These are phyloP conservation scores for Atethmia centrago DNA, from an alignment of 2,888 invertebrate genomes.

Conservation along the genomic window DNA sequence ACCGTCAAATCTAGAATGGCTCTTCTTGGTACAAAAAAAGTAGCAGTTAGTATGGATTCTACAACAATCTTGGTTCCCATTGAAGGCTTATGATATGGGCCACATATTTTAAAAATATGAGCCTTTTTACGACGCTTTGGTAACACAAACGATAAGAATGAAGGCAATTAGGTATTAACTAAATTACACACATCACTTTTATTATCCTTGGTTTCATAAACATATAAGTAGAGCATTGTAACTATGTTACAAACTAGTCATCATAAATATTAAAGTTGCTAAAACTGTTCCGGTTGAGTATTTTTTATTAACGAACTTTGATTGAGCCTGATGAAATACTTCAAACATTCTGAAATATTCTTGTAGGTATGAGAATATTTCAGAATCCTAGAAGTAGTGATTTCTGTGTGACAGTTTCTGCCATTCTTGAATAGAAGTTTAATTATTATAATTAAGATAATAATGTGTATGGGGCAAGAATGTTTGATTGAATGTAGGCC, in stretches of 20 bases:
- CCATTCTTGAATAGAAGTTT: background rate
- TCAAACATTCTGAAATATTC: conserved; percentile 31
- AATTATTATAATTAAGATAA: background rate
- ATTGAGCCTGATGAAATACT: conserved; percentile 40
- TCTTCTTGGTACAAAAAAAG: background rate
- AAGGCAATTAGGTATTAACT: conserved; percentile 35
- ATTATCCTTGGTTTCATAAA: conserved; percentile 48
- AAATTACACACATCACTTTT: conserved; percentile 33
- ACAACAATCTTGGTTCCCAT: background rate
- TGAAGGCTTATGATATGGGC: background rate
- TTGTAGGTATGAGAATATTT: too few species aligned
- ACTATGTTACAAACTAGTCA: conserved; percentile 30
- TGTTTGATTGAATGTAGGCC: background rate
- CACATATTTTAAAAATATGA: conserved; percentile 1
- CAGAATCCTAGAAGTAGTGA: too few species aligned
- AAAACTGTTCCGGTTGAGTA: conserved; percentile 48
- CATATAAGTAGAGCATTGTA: conserved; percentile 14
- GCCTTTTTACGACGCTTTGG: conserved; percentile 6
- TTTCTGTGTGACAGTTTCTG: background rate
- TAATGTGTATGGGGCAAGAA: background rate
- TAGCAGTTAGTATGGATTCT: background rate
- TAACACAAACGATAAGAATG: conserved; percentile 28
- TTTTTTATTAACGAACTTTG: conserved; percentile 43
- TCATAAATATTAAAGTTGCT: conserved; percentile 53
- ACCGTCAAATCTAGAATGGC: background rate